These are phyloP conservation scores for Thalassophryne amazonica DNA, from an alignment of 2,797 vertebrate genomes.

Conservation along the genomic window DNA sequence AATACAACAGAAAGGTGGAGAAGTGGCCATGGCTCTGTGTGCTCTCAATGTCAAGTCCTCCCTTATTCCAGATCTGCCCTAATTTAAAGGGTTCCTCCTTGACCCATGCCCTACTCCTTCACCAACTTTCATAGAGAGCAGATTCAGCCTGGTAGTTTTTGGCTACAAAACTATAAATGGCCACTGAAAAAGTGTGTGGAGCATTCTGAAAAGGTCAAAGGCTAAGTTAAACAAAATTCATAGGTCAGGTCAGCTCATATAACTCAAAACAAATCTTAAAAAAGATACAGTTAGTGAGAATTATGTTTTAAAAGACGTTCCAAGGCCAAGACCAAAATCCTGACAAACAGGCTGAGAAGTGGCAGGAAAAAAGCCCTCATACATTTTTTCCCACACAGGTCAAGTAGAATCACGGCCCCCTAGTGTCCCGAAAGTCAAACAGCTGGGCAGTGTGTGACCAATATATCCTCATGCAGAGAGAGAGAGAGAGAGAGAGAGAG, in stretches of 20 bases:
- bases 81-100: too few species aligned
- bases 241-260: background rate
- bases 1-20: too few species aligned
- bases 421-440: constrained; percentile 65
- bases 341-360: background rate
- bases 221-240: background rate
- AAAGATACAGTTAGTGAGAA: background rate
- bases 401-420: constrained; percentile 59
- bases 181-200: background rate
- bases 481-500: constrained; percentile 1
- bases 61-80: too few species aligned
- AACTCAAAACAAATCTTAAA: background rate
- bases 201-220: background rate
- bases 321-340: background rate
- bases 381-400: constrained; percentile 10
- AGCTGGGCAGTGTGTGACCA: constrained; percentile 57
- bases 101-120: too few species aligned
- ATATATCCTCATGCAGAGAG: constrained; percentile 50
- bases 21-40: too few species aligned
- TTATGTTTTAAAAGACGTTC: background rate
- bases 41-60: too few species aligned
- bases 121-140: too few species aligned
- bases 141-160: too few species aligned
- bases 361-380: background rate
- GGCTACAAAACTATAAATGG: too few species aligned